These are phyloP conservation scores for Phalangium opilio DNA, from an alignment of 2,888 invertebrate species.

Conservation along the genomic window DNA sequence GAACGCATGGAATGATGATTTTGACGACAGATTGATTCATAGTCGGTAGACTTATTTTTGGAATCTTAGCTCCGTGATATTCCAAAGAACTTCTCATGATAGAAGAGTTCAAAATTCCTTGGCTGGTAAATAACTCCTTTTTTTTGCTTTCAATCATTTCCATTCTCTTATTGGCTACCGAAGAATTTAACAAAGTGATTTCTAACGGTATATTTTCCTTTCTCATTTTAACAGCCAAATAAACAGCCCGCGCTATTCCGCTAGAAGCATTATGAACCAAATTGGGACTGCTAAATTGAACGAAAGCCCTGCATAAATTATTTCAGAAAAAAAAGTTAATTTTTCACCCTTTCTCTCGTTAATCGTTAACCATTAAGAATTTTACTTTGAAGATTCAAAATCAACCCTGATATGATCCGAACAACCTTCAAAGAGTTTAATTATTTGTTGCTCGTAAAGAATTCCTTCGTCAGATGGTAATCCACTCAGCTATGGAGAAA, in stretches of 20 bases:
- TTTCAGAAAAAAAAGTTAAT: neutral
- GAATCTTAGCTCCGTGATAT: no score
- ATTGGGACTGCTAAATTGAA: slow-evolving; percentile 18
- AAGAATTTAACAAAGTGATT: slow-evolving; percentile 4
- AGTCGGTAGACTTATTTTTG: no score
- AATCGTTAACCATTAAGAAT: no score
- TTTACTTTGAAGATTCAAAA: slow-evolving; percentile 14
- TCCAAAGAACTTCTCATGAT: no score
- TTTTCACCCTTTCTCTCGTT: neutral
- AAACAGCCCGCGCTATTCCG: slow-evolving; percentile 23
- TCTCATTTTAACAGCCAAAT: slow-evolving; percentile 30
- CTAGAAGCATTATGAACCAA: neutral
- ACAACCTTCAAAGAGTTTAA: slow-evolving; percentile 9
- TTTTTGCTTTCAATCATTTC: no score
- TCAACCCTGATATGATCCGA: slow-evolving; percentile 39
- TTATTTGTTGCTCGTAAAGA: slow-evolving; percentile 25
- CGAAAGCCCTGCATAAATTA: slow-evolving; percentile 8
- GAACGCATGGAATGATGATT: no score
- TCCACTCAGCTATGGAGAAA: slow-evolving; percentile 25
- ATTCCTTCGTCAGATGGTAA: slow-evolving; percentile 29
- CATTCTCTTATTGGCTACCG: neutral
- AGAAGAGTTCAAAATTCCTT: no score
- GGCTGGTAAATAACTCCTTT: no score
- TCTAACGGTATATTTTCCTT: slow-evolving; percentile 9
- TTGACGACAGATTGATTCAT: no score